Base-by-base conservation (phyloP, 64 coral and sea anemone species). In the Montipora sp. region DNA sequence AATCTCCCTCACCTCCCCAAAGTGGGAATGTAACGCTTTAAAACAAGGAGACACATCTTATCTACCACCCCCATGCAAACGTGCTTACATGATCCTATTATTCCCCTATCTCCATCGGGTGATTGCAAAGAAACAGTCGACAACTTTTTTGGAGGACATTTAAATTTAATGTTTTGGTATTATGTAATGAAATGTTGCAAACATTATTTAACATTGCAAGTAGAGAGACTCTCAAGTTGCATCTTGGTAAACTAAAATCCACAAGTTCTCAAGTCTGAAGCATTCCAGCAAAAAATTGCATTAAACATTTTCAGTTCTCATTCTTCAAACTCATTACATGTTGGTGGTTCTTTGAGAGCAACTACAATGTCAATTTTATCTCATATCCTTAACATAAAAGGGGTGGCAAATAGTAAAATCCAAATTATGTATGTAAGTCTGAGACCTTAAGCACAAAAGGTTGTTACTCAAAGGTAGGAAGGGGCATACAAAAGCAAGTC, bases 401-500 rank as follows among this genome's bases (percentile, higher is more conserved):
- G 63, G 63, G 63, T 20, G 63, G 63, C 63, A 68, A 68, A 68
- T 68, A 68, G 18, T 68, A 68, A 68, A 68, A 68, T 68, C 16
- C 18, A 68, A 68, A 68, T n/a, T 18, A 68, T 68, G 12, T 68
- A 4, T 68, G 63, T n/a, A 68, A 68, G 63, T 68, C 63, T 68
- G 12, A 68, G 63, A 68, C 63, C 16, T 68, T n/a, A 68, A 68
- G 63, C 13, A 3, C 63, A 68, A 68, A 68, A 68, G 63, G 63
- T 68, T 68, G 63, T 68, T 68, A 68, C 63, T 71, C 68, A 71
- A 71, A 71, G 68, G 68, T 71, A 71, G 68, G 18, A 71, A 21
- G 68, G 68, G 68, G 68, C 19, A 71, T 23, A 63, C 59, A 63
- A 23, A 71, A 23, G 27, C 68, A 71, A 71, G 8, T 21, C 68